Evolutionary conservation across 2,797 vertebrate genomes (phyloP).

Genomic region (Nannoperca obscura): DNA sequence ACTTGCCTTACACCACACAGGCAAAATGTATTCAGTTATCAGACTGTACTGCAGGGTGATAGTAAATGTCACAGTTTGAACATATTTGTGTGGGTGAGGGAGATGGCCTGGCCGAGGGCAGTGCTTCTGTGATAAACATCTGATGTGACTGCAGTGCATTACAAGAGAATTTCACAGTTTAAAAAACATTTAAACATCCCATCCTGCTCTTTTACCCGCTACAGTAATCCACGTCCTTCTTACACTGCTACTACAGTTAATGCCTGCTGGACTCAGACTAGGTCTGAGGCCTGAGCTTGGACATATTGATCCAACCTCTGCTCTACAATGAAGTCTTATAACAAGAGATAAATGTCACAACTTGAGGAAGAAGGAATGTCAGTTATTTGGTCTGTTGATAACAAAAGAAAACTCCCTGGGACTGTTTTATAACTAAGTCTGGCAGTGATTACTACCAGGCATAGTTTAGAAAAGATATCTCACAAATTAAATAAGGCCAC

Average conservation of each 20-base stretch:
- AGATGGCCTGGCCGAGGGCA: slow-evolving; percentile 33
- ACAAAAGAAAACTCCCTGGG: slow-evolving; percentile 65
- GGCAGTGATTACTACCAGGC: slow-evolving; percentile 48
- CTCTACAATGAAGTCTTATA: slow-evolving; percentile 35
- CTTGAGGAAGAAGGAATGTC: slow-evolving; percentile 71
- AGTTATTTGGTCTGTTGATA: slow-evolving; percentile 79
- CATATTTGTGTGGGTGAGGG: slow-evolving; percentile 42
- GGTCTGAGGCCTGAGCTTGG: slow-evolving; percentile 13
- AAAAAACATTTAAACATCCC: slow-evolving; percentile 55
- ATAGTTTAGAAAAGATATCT: slow-evolving; percentile 29
- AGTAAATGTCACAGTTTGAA: slow-evolving; percentile 49
- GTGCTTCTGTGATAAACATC: slow-evolving; percentile 59
- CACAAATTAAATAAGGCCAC: slow-evolving; percentile 48
- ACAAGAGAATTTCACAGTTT: slow-evolving; percentile 74
- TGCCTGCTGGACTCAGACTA: neutral
- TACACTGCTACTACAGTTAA: neutral
- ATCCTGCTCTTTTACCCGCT: neutral
- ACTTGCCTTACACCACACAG: slow-evolving; percentile 14
- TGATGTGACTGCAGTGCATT: slow-evolving; percentile 70
- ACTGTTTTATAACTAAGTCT: slow-evolving; percentile 59
- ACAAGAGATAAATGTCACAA: slow-evolving; percentile 57
- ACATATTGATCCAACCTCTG: slow-evolving; percentile 21
- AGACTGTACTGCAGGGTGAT: slow-evolving; percentile 27
- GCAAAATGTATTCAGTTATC: slow-evolving; percentile 19
- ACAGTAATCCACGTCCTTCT: slow-evolving; percentile 4